These are phyloP conservation scores for Henricia sp. DNA, from an alignment of 53 echinoderm and acorn worm species.

Conservation along the genomic window DNA sequence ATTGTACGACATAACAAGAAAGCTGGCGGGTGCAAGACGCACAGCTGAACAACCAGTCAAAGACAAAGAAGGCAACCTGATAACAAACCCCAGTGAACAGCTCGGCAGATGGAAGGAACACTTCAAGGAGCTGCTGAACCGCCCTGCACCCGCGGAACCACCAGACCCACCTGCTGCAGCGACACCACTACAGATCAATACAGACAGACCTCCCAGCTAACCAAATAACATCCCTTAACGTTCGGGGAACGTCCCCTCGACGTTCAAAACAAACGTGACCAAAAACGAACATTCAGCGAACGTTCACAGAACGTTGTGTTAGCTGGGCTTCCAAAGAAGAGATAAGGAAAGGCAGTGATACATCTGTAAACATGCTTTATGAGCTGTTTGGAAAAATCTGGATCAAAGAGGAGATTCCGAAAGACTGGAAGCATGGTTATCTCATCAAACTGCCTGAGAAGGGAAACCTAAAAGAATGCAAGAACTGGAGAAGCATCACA, in stretches of 20 bases:
- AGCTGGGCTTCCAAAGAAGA: not conserved
- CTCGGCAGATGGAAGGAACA: slow-evolving; percentile 59
- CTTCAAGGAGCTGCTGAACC: slow-evolving; percentile 51
- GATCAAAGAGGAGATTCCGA: slow-evolving; percentile 24
- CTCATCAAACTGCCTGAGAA: slow-evolving; percentile 45
- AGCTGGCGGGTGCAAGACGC: no score
- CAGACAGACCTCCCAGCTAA: no score
- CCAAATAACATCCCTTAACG: no score
- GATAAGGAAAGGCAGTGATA: slow-evolving; percentile 24
- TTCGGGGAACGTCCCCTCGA: no score
- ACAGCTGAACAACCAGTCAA: no score
- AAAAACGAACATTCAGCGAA: no score
- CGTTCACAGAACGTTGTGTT: not conserved
- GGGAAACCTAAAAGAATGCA: slow-evolving; percentile 28
- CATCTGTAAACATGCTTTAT: slow-evolving; percentile 15
- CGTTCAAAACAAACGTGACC: no score
- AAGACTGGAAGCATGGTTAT: slow-evolving; percentile 44
- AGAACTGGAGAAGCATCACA: slow-evolving; percentile 31
- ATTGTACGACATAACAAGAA: no score
- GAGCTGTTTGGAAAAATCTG: slow-evolving; percentile 18
- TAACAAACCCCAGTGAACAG: no score
- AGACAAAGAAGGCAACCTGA: no score
- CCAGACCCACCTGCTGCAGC: slow-evolving; percentile 39
- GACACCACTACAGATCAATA: no score
- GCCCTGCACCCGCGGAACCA: slow-evolving; percentile 25